These are phyloP conservation scores for Euproctis similis DNA, from an alignment of 2,888 invertebrate species.

Conservation along the genomic window DNA sequence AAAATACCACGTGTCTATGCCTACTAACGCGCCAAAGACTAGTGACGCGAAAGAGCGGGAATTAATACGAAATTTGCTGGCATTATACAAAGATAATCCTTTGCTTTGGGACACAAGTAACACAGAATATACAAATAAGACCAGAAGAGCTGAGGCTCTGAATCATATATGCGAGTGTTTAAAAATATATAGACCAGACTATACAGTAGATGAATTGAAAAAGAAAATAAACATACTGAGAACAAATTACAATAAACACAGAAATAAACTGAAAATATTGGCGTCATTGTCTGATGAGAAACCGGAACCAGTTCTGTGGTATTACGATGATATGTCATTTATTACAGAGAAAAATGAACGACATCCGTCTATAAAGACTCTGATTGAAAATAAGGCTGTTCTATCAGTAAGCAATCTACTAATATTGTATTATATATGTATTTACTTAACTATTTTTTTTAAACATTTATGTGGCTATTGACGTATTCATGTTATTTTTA, in stretches of 20 bases:
- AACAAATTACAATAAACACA: conserved; percentile 8
- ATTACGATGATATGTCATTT: conserved; percentile 5
- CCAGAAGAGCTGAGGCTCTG: conserved; percentile 1
- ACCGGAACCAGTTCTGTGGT: conserved; percentile 6
- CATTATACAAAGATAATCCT: conserved; percentile 4
- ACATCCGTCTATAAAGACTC: too few species aligned
- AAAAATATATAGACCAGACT: conserved; percentile 3
- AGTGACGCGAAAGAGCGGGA: conserved; percentile 7
- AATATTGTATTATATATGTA: too few species aligned
- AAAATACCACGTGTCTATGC: too few species aligned
- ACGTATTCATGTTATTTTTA: too few species aligned
- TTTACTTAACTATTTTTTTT: too few species aligned
- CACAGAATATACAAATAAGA: conserved; percentile 6
- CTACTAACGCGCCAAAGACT: background rate
- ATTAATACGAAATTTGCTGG: conserved; percentile 3
- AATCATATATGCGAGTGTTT: conserved; percentile 3
- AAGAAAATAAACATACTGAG: conserved; percentile 8
- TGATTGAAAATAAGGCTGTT: too few species aligned
- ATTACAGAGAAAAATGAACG: too few species aligned
- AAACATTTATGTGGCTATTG: too few species aligned
- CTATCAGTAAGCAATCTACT: too few species aligned
- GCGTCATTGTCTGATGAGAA: background rate
- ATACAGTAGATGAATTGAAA: conserved; percentile 5
- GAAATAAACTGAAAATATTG: conserved; percentile 2
- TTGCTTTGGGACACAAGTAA: conserved; percentile 4